These are phyloP conservation scores for Numida meleagris DNA, from an alignment of 2,113 vertebrate species.

Conservation along the genomic window DNA sequence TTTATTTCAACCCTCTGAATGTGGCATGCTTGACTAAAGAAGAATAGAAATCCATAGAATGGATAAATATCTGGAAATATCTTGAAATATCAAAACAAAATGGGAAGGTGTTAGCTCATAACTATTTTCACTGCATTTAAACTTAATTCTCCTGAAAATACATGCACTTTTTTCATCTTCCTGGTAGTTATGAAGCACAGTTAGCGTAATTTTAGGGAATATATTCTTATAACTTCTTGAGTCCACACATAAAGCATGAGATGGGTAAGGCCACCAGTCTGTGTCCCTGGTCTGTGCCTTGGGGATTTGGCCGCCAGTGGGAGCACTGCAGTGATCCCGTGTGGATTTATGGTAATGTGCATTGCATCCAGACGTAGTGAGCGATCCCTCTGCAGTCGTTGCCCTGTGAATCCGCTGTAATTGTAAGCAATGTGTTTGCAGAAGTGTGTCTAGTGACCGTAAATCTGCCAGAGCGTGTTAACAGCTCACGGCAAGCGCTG, in stretches of 20 bases:
- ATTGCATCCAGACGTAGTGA: slow-evolving; percentile 8
- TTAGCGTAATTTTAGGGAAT: neutral
- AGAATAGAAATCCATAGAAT: neutral
- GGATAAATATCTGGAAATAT: neutral
- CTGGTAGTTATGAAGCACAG: neutral
- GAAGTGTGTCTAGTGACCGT: slow-evolving; percentile 66
- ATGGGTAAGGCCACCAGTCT: neutral
- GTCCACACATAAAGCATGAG: neutral
- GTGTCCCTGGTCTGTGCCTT: neutral
- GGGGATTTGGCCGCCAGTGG: neutral
- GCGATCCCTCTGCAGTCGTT: slow-evolving; percentile 32
- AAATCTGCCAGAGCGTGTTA: slow-evolving; percentile 71
- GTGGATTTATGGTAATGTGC: neutral
- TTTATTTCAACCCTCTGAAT: neutral
- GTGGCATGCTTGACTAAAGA: neutral
- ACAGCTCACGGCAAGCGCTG: slow-evolving; percentile 56
- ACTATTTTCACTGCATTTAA: neutral
- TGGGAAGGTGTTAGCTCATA: neutral
- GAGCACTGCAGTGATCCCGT: neutral
- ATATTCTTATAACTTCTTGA: neutral
- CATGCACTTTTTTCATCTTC: neutral
- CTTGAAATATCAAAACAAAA: neutral
- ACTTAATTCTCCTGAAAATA: neutral
- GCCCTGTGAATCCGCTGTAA: slow-evolving; percentile 55
- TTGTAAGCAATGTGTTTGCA: slow-evolving; percentile 65